Percentiles rank a stretch among this genome's conserved stretches.
These are phyloP conservation scores for Lithobates sylvaticus DNA, from an alignment of 2,797 vertebrate genomes.

Conservation along the genomic window DNA sequence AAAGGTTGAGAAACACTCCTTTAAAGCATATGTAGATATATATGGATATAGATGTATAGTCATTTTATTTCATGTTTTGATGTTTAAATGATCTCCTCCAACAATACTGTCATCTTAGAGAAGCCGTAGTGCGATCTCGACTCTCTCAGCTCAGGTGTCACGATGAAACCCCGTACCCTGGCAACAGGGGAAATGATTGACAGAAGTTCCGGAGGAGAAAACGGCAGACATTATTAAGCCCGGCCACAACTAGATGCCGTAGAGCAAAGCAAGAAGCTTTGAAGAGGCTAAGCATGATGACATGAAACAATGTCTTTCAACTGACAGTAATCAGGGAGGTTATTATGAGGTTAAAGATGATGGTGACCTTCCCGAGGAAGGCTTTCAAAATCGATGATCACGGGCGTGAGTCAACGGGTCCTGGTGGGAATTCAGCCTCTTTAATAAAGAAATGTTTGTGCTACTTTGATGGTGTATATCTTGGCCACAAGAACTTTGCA, in stretches of 20 bases:
- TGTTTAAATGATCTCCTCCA: no score
- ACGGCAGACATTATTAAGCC: neutral
- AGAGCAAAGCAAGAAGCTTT: neutral
- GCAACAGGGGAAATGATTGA: neutral
- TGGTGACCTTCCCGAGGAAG: neutral
- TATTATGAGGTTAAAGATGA: constrained; percentile 6
- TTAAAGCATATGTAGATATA: no score
- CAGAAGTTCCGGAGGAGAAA: neutral
- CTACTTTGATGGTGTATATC: neutral
- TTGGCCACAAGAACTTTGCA: no score
- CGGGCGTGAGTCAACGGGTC: neutral
- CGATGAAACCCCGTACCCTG: neutral
- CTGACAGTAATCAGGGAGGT: constrained; percentile 16
- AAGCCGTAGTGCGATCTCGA: no score
- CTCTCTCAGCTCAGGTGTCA: neutral
- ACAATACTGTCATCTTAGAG: no score
- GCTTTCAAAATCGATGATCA: neutral
- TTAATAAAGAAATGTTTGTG: neutral
- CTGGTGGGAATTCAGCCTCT: neutral
- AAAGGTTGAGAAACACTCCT: no score
- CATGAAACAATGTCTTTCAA: constrained; percentile 6
- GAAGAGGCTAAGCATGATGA: constrained; percentile 11
- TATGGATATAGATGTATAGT: no score
- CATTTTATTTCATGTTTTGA: no score
- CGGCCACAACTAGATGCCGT: neutral